These are phyloP conservation scores for Cydia fagiglandana DNA, from an alignment of 1,140 invertebrate genomes.

Conservation along the genomic window DNA sequence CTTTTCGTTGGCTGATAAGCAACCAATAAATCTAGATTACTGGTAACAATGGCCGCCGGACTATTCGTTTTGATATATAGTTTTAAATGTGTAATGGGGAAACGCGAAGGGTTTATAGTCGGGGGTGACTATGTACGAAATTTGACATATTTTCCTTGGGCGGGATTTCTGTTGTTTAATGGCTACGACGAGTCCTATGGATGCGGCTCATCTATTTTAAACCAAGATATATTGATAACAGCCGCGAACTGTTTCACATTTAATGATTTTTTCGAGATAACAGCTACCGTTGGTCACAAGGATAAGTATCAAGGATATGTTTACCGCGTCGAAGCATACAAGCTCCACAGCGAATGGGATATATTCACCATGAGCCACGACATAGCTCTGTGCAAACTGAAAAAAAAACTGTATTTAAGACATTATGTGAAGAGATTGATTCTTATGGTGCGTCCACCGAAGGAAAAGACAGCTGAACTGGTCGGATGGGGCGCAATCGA, in stretches of 20 bases:
- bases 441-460: slow-evolving; percentile 33
- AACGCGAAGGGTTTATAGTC: slow-evolving; percentile 24
- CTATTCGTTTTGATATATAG: not conserved
- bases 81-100: not conserved
- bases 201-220: slow-evolving; percentile 37
- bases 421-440: slow-evolving; percentile 36
- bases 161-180: slow-evolving; percentile 19
- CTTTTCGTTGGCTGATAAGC: too few relatives aligned
- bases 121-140: slow-evolving; percentile 11
- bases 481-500: slow-evolving; percentile 43
- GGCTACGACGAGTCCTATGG: slow-evolving; percentile 29
- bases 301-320: not conserved
- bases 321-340: not conserved
- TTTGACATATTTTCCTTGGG: slow-evolving; percentile 25
- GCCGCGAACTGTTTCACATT: slow-evolving; percentile 35
- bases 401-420: slow-evolving; percentile 25
- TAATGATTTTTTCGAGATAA: not conserved
- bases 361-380: slow-evolving; percentile 30
- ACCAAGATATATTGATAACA: slow-evolving; percentile 36
- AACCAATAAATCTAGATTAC: not conserved
- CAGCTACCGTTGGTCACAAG: not conserved
- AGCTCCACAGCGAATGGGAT: slow-evolving; percentile 37
- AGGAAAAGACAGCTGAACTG: slow-evolving; percentile 33
- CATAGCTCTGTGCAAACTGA: slow-evolving; percentile 38
- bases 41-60: not conserved